phyloP scores from a whole-genome alignment of 2,888 invertebrate species.

The Andrena praecox region DNA sequence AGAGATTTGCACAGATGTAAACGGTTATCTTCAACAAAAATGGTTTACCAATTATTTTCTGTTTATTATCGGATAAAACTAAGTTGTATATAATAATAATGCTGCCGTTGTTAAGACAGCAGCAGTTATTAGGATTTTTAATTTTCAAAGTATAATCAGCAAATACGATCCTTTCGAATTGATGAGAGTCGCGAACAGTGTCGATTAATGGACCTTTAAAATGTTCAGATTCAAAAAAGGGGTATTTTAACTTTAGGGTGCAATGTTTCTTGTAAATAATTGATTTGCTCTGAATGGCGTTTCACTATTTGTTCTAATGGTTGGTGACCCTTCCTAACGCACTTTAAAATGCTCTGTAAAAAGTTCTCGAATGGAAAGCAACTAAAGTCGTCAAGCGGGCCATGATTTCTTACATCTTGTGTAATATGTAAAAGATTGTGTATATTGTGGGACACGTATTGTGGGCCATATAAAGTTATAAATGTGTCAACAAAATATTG shows the following conservation, averaged over 20 bases:
- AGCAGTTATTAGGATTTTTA: too few relatives aligned
- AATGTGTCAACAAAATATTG: background rate
- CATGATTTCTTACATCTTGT: slow-evolving; percentile 3
- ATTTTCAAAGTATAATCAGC: too few relatives aligned
- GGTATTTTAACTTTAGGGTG: background rate
- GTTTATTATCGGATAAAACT: too few relatives aligned
- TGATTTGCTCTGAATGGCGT: background rate
- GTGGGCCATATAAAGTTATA: background rate
- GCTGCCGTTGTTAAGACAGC: too few relatives aligned
- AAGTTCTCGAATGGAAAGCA: background rate
- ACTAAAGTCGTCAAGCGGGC: background rate
- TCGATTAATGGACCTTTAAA: too few relatives aligned
- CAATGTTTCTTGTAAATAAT: background rate
- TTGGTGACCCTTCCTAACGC: background rate
- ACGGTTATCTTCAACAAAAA: too few relatives aligned
- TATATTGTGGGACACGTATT: slow-evolving; percentile 7
- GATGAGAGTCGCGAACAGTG: too few relatives aligned
- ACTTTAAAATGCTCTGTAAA: background rate
- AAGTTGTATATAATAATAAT: too few relatives aligned
- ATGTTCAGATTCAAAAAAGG: background rate
- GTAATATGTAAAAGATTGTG: background rate
- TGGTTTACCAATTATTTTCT: too few relatives aligned
- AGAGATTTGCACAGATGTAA: too few relatives aligned
- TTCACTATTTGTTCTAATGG: background rate
- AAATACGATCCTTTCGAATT: too few relatives aligned